Conservation (phyloP, 2,113 vertebrate species). For the Pogonocichla stellata region DNA sequence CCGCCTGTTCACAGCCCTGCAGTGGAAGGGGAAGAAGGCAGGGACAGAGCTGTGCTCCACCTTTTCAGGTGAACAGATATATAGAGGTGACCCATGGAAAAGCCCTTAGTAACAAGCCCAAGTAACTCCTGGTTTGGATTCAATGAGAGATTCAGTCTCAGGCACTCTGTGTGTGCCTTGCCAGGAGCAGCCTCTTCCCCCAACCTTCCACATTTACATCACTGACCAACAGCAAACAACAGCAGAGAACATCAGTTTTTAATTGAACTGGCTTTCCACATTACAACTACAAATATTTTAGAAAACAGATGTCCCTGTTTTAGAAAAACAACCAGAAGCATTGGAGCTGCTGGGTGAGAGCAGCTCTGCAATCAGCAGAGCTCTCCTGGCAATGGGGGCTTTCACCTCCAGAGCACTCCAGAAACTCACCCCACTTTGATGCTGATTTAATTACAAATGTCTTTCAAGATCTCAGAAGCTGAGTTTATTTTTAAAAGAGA, state of each 20-base stretch:
- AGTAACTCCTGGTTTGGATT: conserved; percentile 74
- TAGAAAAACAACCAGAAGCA: not conserved
- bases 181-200: not conserved
- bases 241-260: fast-evolving
- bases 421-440: not conserved
- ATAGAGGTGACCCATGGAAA: conserved; percentile 22
- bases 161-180: conserved; percentile 7
- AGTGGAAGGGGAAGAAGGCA: not conserved
- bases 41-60: not conserved
- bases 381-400: fast-evolving
- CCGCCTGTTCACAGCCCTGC: not conserved
- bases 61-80: not conserved
- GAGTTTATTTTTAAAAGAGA: not conserved
- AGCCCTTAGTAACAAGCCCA: conserved; percentile 62
- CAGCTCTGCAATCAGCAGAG: not conserved
- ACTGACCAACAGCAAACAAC: not conserved
- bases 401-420: not conserved
- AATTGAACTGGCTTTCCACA: not conserved
- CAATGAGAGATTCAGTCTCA: conserved; percentile 77
- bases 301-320: not conserved
- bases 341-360: not conserved
- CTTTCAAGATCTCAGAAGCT: not conserved
- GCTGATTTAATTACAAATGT: not conserved
- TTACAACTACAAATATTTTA: not conserved
- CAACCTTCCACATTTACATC: not conserved